Conservation (phyloP, 2,888 invertebrate species). For the Sinotaia quadrata region DNA sequence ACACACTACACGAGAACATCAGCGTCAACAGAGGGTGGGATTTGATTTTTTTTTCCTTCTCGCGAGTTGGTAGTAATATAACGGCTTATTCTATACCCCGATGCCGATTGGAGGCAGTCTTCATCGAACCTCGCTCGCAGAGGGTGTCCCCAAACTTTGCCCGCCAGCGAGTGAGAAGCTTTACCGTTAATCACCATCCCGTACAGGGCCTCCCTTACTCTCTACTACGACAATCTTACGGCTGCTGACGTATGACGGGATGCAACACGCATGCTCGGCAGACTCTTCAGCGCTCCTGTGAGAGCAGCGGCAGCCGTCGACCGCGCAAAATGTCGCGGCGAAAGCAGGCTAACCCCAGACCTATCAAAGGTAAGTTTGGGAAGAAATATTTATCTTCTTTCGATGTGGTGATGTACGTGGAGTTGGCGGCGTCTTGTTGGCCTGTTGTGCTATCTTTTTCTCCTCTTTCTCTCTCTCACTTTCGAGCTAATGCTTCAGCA, state of each 20-base stretch:
- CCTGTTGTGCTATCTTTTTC: neutral
- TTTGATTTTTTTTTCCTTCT: no score
- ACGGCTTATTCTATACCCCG: no score
- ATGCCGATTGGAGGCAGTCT: neutral
- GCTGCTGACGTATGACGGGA: conserved; percentile 18
- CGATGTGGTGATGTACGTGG: neutral
- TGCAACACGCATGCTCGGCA: conserved; percentile 27
- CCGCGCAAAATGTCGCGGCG: conserved; percentile 10
- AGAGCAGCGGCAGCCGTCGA: conserved; percentile 1
- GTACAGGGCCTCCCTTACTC: conserved; percentile 16
- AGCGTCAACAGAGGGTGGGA: no score
- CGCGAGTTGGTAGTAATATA: no score
- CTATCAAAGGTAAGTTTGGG: conserved; percentile 17
- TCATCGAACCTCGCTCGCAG: neutral
- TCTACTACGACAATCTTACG: neutral
- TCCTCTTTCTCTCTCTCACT: conserved; percentile 1
- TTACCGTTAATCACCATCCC: conserved; percentile 13
- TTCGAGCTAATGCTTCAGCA: neutral
- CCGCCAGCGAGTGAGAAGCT: no score
- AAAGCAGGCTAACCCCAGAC: conserved; percentile 19
- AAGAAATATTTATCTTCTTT: neutral
- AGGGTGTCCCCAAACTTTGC: neutral
- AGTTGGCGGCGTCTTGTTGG: neutral
- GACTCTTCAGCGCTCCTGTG: conserved; percentile 6
- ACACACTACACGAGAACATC: no score